Conservation (phyloP, 2,113 vertebrate species). For the Myrmophylax atrothorax region DNA sequence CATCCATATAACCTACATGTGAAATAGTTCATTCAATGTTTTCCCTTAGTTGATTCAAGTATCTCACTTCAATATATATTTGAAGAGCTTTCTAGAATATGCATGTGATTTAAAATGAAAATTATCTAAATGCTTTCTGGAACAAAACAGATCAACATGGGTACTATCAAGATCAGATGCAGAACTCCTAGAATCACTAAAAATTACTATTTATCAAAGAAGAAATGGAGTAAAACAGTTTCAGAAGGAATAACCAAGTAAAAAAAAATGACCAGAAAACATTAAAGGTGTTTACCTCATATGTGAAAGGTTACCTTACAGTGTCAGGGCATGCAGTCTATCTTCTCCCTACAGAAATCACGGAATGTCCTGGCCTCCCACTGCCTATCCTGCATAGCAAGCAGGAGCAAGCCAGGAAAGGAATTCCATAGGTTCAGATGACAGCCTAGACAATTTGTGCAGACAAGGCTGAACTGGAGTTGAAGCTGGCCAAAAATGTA, state of each 20-base stretch:
- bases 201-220: background rate
- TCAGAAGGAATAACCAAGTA: background rate
- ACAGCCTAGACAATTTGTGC: background rate
- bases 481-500: background rate
- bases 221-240: background rate
- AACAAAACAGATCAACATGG: background rate
- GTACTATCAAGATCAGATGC: background rate
- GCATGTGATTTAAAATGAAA: background rate
- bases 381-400: accelerated
- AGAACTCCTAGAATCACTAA: background rate
- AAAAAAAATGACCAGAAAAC: background rate
- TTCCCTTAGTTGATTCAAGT: background rate
- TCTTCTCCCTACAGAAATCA: background rate
- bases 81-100: background rate
- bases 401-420: too few species aligned
- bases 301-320: accelerated
- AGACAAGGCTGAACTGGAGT: background rate
- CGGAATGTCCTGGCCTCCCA: accelerated
- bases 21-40: background rate
- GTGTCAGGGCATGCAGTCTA: accelerated
- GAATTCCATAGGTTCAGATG: background rate
- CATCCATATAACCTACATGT: background rate
- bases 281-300: background rate
- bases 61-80: background rate
- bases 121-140: background rate